Base-by-base conservation (phyloP, 2,888 invertebrate genomes). In the Rhodophaea formosa region DNA sequence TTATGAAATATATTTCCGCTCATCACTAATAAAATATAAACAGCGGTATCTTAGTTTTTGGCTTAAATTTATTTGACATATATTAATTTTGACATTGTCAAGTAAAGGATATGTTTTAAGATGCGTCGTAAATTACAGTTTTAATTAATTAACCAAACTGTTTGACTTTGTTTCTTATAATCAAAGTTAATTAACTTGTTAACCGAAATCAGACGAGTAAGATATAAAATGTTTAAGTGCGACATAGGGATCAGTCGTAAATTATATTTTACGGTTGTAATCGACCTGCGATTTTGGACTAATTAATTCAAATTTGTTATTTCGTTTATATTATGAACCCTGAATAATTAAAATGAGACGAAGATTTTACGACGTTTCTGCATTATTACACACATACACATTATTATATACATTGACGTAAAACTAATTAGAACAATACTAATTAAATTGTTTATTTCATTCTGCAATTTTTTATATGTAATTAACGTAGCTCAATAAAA, bases 21-120 rank as follows among this genome's bases (percentile, higher is more conserved):
- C 1, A 10, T 54, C 44, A 15, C n/a, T 1, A 23, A 45, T 17
- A 51, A 51, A 32, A 51, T 35, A 51, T 35, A 32, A 53, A 23
- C n/a, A 6, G 8, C 12, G 7, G 23, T 14, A 7, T 53, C 42
- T 16, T n/a, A 45, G 3, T 44, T 45, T 44, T 30, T 30, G 1
- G 29, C 17, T 23, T 6, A 43, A 53, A 6, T 53, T 45, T 17
- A 55, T 45, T n/a, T 16, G 35, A 55, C 35, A 35, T 15, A 10
- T 45, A 32, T 45, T 55, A 32, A 45, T 55, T 32, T 16, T 44
- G 54, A 46, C 45, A 55, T 32, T 55, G 32, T 55, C 17, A 55
- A 55, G 17, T 35, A 14, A 54, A 32, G 45, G 32, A 53, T 44
- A 14, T 29, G 29, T 16, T 43, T 42, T 53, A 43, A 23, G 17